phyloP scores from a whole-genome alignment of 1,140 invertebrate species.

The Drosophila kanapiae region DNA sequence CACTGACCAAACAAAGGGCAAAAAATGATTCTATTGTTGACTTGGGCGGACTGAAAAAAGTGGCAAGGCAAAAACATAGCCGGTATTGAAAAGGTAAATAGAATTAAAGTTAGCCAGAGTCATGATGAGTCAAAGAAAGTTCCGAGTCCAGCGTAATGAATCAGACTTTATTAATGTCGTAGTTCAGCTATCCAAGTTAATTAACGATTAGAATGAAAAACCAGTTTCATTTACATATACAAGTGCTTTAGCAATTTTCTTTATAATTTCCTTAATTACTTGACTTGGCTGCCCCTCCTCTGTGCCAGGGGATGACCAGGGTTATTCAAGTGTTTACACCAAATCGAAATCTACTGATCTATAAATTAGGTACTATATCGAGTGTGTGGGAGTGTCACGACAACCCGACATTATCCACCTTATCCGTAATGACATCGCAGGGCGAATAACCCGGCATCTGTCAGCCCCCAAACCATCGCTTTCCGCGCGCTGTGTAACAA shows the following conservation, averaged over 20 bases:
- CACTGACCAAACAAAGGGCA: conserved; percentile 16
- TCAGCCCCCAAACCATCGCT: conserved; percentile 8
- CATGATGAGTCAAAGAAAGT: conserved; percentile 32
- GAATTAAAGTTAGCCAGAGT: conserved; percentile 15
- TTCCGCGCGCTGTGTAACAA: conserved; percentile 3
- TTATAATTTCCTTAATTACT: conserved; percentile 25
- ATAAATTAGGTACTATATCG: background rate
- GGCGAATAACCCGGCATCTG: conserved; percentile 12
- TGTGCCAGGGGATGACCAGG: background rate
- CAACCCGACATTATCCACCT: conserved; percentile 26
- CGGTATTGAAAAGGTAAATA: background rate
- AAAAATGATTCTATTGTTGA: conserved; percentile 45
- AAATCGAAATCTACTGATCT: conserved; percentile 23
- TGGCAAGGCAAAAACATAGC: conserved; percentile 1
- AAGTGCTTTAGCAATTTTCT: background rate
- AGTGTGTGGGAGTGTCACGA: conserved; percentile 24
- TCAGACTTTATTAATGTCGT: conserved; percentile 2
- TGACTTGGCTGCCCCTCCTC: background rate
- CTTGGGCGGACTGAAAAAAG: background rate
- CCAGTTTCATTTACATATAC: background rate
- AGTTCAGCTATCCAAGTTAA: background rate
- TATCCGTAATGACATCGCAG: conserved; percentile 54
- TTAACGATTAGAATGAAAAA: background rate
- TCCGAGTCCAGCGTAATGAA: conserved; percentile 21
- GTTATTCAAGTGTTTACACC: conserved; percentile 3